A percentile compares a stretch with the other conserved stretches of the same genome.
Conservation (phyloP, 2,113 vertebrate genomes). For the Leptocoma aspasia region DNA sequence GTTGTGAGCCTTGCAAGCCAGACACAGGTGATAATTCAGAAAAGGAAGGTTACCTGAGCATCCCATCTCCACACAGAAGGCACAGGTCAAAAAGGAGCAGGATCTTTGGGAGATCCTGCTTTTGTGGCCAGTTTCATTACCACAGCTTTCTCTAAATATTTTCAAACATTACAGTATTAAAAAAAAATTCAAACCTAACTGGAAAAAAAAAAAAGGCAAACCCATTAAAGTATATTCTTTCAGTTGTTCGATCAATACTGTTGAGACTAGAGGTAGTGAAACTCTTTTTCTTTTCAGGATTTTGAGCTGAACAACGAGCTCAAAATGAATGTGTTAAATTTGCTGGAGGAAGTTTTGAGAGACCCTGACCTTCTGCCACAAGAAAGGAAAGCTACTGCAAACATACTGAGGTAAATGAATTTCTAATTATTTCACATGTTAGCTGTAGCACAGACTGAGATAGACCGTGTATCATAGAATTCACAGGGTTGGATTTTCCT, state of each 20-base stretch:
- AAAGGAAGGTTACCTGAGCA: neutral
- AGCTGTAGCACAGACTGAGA: neutral
- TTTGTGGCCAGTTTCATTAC: neutral
- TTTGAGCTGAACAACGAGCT: constrained; percentile 94
- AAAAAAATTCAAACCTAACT: neutral
- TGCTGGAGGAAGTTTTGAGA: constrained; percentile 94
- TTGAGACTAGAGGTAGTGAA: neutral
- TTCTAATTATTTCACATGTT: neutral
- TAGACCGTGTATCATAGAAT: neutral
- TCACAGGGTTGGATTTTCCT: neutral
- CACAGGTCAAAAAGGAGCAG: neutral
- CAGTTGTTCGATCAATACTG: neutral
- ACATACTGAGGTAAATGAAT: constrained; percentile 85
- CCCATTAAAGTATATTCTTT: neutral
- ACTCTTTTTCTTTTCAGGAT: constrained; percentile 77
- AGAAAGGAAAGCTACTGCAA: constrained; percentile 96
- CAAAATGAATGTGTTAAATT: constrained; percentile 91
- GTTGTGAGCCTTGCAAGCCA: neutral
- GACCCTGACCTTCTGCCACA: constrained; percentile 96
- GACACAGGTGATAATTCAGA: neutral
- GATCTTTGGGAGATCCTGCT: neutral
- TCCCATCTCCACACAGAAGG: neutral
- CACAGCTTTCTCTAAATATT: neutral
- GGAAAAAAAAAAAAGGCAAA: neutral
- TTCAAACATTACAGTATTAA: neutral